phyloP scores from a whole-genome alignment of 2,888 invertebrate species.

The Chesias legatella region DNA sequence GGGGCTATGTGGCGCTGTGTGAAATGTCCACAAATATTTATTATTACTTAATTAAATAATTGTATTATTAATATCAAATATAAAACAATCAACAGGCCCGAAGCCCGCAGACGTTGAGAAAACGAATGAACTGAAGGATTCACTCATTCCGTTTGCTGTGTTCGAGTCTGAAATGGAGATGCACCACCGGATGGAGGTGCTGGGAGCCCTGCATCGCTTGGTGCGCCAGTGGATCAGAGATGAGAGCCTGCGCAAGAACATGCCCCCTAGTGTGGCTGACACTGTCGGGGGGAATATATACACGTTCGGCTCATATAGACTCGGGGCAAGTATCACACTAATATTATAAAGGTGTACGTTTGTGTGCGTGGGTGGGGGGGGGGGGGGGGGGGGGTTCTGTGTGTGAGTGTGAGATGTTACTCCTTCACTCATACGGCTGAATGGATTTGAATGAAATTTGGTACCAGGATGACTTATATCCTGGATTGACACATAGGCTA shows the following conservation, averaged over 20 bases:
- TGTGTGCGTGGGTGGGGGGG: too few species aligned
- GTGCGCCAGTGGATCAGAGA: constrained; percentile 97
- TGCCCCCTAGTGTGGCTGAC: constrained; percentile 94
- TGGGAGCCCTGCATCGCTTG: constrained; percentile 91
- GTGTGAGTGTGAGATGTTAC: too few species aligned
- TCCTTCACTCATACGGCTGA: too few species aligned
- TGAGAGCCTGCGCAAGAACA: constrained; percentile 92
- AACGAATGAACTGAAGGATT: constrained; percentile 88
- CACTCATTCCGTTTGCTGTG: constrained; percentile 90
- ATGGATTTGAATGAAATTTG: too few species aligned
- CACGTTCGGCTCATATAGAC: constrained; percentile 98
- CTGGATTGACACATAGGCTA: too few species aligned
- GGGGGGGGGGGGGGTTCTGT: too few species aligned
- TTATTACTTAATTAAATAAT: too few species aligned
- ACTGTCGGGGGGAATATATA: constrained; percentile 98
- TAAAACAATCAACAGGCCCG: constrained; percentile 74
- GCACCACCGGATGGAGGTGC: constrained; percentile 92
- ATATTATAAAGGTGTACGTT: too few species aligned
- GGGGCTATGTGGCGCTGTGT: too few species aligned
- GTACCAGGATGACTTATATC: too few species aligned
- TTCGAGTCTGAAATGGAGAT: constrained; percentile 95
- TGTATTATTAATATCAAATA: constrained; percentile 2
- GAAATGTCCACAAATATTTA: too few species aligned
- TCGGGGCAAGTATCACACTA: constrained; percentile 83
- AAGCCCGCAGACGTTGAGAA: constrained; percentile 88